phyloP scores from a whole-genome alignment of 1,140 invertebrate species.

The Lucilia sericata region DNA sequence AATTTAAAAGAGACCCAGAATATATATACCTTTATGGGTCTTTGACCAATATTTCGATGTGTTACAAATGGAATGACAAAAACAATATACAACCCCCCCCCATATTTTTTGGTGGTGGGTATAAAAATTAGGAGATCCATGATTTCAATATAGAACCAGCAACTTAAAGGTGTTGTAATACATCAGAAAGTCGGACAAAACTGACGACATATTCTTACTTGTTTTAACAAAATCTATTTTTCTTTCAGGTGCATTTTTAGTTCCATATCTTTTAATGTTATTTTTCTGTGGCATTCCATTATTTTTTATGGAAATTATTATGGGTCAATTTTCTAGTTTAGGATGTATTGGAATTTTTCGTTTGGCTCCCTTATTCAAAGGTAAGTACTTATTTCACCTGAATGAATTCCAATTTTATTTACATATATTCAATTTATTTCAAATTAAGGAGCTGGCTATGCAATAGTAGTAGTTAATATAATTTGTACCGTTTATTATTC shows the following conservation, averaged over 20 bases:
- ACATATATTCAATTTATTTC: not conserved
- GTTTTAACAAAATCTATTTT: not conserved
- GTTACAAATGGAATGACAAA: no score
- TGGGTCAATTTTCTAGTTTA: constrained; percentile 87
- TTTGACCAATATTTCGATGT: no score
- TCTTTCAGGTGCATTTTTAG: constrained; percentile 78
- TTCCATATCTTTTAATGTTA: constrained; percentile 81
- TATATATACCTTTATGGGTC: no score
- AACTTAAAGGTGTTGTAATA: not conserved
- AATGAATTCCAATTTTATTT: not conserved
- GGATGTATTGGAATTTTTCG: constrained; percentile 84
- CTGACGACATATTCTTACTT: no score
- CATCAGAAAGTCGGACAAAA: no score
- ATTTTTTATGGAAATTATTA: constrained; percentile 89
- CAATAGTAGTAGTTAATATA: constrained; percentile 86
- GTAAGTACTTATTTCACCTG: constrained; percentile 69
- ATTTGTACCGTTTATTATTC: constrained; percentile 95
- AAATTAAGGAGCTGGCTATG: constrained; percentile 83
- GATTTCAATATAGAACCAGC: not conserved
- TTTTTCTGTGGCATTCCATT: constrained; percentile 86
- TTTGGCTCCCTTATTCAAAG: constrained; percentile 88
- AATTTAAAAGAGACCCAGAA: no score
- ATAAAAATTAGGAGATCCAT: no score
- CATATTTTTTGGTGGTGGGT: no score
- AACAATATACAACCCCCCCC: no score